phyloP scores from a whole-genome alignment of 2,113 vertebrate genomes.

The Castor canadensis region DNA sequence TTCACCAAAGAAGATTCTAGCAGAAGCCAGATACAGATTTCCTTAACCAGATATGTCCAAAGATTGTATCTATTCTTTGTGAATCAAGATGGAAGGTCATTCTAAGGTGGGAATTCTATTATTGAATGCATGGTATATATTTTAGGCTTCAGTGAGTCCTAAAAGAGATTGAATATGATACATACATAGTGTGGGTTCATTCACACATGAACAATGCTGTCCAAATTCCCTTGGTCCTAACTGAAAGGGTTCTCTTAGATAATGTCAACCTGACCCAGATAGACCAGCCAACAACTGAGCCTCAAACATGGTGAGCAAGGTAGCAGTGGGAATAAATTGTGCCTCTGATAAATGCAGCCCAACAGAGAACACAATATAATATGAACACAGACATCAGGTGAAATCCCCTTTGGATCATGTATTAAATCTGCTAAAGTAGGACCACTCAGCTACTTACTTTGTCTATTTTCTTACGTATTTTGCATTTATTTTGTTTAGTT shows the following conservation, averaged over 20 bases:
- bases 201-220: background rate
- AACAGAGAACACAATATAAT: background rate
- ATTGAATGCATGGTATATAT: background rate
- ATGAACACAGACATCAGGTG: background rate
- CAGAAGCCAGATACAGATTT: background rate
- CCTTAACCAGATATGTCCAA: background rate
- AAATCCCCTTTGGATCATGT: background rate
- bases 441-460: background rate
- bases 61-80: background rate
- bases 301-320: background rate
- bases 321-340: background rate
- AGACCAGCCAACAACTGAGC: background rate
- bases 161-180: background rate
- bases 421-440: background rate
- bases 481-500: background rate
- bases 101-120: background rate
- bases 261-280: background rate
- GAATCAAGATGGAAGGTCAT: background rate
- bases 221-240: background rate
- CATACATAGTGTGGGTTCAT: background rate
- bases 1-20: background rate
- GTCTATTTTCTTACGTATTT: background rate
- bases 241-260: background rate
- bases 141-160: background rate
- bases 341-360: accelerated